Evolutionary conservation across 2,888 invertebrate species (phyloP), one percentile per base, ranked within the genome.

Genomic region (Trichopria drosophilae): DNA sequence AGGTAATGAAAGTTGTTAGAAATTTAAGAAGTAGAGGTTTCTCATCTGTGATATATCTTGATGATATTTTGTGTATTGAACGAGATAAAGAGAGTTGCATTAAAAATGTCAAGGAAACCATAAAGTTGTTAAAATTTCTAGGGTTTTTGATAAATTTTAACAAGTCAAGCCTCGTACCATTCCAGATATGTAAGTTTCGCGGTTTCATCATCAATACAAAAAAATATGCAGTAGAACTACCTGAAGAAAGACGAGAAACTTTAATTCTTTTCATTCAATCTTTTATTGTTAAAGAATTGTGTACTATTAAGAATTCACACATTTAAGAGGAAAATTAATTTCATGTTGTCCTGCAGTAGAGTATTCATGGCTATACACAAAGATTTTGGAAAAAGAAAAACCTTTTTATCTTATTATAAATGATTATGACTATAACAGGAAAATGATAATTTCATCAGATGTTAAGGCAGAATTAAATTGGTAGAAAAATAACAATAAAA

Each of bases 111-210:
- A 10, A 28, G 23, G 9, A 31, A 5, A 44, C 42, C 12, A 3
- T 22, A 2, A n/a, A 40, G 4, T 9, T 46, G 16, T 24, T 36
- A 16, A 13, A 3, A 12, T 7, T 5, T 6, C 40, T 53, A 15
- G 55, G 51, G 1, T 55, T 58, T 29, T 20, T 49, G 16, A 16
- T 56, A 2, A 53, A 53, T 15, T 10, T 6, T 3, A 5, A 36
- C 13, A 56, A 51, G 28, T 41, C 36, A 10, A 9, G 16, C 6
- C 12, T 51, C 67, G 29, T 73, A 80, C 86, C 82, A 59, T 79
- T 69, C 44, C 92, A 78, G 68, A 87, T 85, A 60, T 93, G 39
- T 4, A 45, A 43, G 10, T 52, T 42, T 22, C 22, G 49, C 7
- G 53, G 46, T 1, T 46, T 45, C 12, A 10, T 46, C 9, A 13